These are phyloP conservation scores for Daubentonia madagascariensis DNA, from an alignment of 2,113 vertebrate species.

Conservation along the genomic window DNA sequence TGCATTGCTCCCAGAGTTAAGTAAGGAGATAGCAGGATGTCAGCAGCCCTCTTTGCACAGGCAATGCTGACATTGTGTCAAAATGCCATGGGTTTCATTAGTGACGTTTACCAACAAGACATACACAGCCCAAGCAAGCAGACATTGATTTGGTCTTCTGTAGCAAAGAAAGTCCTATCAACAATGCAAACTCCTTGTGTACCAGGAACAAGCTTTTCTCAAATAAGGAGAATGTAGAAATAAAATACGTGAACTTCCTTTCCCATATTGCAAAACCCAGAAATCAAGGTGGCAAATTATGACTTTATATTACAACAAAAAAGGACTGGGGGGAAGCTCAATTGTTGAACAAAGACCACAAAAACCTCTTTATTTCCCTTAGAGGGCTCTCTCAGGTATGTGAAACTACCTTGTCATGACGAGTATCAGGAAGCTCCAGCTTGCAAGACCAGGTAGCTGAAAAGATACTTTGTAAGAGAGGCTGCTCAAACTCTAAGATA, in stretches of 20 bases:
- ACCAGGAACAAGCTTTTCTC: neutral
- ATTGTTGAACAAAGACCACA: conserved; percentile 41
- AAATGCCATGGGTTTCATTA: neutral
- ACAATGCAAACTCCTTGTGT: neutral
- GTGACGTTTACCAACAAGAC: neutral
- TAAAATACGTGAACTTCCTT: neutral
- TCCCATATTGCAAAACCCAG: neutral
- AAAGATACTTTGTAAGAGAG: conserved; percentile 48
- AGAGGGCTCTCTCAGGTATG: neutral
- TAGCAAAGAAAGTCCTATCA: neutral
- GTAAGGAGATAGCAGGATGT: neutral
- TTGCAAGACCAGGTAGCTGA: conserved; percentile 39
- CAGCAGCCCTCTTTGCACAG: neutral
- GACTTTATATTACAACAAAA: conserved; percentile 27
- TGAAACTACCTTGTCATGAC: conserved; percentile 42
- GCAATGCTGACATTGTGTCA: neutral
- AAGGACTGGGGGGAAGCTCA: neutral
- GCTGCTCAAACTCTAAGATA: conserved; percentile 42
- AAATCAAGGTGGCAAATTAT: neutral
- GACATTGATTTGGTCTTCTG: neutral
- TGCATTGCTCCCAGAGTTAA: neutral
- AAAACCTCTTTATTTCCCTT: conserved; percentile 41
- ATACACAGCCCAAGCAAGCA: neutral
- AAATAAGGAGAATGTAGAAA: neutral
- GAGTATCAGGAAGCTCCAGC: conserved; percentile 28